A percentile compares a stretch with the other conserved stretches of the same genome.
Conservation (phyloP, 2,113 vertebrate genomes). For the Anolis sagrei region DNA sequence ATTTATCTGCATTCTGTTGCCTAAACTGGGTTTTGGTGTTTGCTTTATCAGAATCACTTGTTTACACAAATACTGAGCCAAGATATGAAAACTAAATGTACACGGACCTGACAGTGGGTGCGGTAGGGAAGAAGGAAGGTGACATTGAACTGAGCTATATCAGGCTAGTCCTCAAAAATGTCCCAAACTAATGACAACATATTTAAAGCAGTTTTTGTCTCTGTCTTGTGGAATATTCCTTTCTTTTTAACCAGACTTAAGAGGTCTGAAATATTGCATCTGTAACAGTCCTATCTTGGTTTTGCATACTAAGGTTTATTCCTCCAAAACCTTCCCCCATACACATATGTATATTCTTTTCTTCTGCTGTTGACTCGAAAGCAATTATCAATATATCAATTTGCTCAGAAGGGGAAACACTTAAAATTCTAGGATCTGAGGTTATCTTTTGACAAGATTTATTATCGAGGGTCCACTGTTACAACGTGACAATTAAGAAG, state of each 20-base stretch:
- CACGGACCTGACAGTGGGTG: no score
- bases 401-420: slow-evolving; percentile 63
- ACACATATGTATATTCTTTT: neutral
- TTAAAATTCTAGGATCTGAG: slow-evolving; percentile 67
- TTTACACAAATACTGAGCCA: no score
- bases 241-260: neutral
- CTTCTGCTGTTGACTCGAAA: slow-evolving; percentile 27
- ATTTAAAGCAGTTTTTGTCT: no score
- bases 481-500: slow-evolving; percentile 78
- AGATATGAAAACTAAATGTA: no score
- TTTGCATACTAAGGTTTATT: slow-evolving; percentile 2
- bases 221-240: no score
- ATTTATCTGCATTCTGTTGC: no score
- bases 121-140: no score
- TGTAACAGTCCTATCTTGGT: neutral
- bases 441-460: slow-evolving; percentile 73
- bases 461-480: slow-evolving; percentile 72
- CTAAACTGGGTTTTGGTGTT: no score
- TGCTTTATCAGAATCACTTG: no score
- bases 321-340: neutral
- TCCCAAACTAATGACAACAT: no score
- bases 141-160: no score
- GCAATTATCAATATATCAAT: slow-evolving; percentile 65
- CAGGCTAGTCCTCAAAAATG: no score
- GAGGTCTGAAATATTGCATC: neutral